Evolutionary conservation across 92 coral and sea anemone genomes (phyloP).

Genomic region (Micromussa lordhowensis): DNA sequence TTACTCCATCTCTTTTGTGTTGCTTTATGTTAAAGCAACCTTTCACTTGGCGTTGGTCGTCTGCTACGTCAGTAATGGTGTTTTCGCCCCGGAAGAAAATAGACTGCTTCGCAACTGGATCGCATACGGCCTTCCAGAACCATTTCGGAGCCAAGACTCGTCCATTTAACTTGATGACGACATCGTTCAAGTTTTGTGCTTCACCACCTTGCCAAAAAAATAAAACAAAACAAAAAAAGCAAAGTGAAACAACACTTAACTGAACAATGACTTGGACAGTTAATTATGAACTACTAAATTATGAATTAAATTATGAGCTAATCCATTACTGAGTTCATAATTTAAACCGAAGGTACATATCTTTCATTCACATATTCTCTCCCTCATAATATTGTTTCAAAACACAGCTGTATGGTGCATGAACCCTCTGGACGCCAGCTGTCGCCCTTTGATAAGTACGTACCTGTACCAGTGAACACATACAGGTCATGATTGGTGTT

Average conservation of each 20-base stretch:
- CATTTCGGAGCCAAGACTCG: slow-evolving; percentile 22
- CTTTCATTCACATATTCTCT: no score
- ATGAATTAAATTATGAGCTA: no score
- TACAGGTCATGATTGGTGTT: background rate
- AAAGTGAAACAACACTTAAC: no score
- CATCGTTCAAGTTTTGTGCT: background rate
- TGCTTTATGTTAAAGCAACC: background rate
- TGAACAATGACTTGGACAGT: no score
- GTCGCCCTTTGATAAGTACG: no score
- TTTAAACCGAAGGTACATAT: no score
- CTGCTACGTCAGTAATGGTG: background rate
- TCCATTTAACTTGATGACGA: background rate
- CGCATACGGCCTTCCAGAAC: slow-evolving; percentile 67
- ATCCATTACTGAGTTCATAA: no score
- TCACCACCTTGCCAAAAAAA: slow-evolving; percentile 13
- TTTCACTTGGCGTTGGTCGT: background rate
- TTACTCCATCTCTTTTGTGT: background rate
- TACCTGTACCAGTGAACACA: background rate
- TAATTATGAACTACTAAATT: no score
- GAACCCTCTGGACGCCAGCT: no score
- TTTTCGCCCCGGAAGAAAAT: slow-evolving; percentile 26
- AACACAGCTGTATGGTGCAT: no score
- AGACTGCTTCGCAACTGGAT: slow-evolving; percentile 40
- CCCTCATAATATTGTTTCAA: no score
- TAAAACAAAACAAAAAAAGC: background rate